These are phyloP conservation scores for Protosalanx chinensis DNA, from an alignment of 2,797 vertebrate species.

Conservation along the genomic window DNA sequence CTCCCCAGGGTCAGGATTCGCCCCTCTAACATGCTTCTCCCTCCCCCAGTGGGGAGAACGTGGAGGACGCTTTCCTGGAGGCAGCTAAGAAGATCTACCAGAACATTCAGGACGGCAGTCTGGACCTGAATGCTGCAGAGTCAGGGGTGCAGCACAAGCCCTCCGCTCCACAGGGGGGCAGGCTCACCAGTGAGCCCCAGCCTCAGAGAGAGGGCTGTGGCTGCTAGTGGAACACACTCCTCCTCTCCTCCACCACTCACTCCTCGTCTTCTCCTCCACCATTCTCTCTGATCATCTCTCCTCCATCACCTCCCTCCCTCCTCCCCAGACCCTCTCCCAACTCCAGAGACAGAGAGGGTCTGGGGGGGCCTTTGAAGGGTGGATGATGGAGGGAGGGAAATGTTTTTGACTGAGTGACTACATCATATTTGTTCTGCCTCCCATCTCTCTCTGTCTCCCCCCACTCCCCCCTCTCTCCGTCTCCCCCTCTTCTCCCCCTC, in stretches of 20 bases:
- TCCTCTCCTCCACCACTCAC: conserved; percentile 20
- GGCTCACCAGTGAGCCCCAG: conserved; percentile 97
- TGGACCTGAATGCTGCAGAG: conserved; percentile 89
- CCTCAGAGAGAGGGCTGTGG: conserved; percentile 98
- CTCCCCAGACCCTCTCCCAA: conserved; percentile 32
- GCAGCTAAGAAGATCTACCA: conserved; percentile 93
- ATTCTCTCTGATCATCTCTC: conserved; percentile 42
- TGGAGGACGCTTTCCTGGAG: conserved; percentile 89
- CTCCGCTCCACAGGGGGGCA: conserved; percentile 92
- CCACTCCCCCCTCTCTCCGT: background rate
- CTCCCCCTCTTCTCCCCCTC: conserved; percentile 22
- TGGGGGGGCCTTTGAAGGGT: too few relatives aligned
- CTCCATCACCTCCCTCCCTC: conserved; percentile 45
- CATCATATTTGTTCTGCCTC: conserved; percentile 5
- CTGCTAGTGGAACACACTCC: conserved; percentile 87
- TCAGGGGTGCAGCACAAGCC: conserved; percentile 99
- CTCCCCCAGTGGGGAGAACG: conserved; percentile 80
- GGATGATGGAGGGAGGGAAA: too few relatives aligned
- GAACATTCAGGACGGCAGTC: conserved; percentile 90
- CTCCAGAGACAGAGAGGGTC: background rate
- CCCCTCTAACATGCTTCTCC: background rate
- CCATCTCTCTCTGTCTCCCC: background rate
- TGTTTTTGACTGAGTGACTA: too few relatives aligned
- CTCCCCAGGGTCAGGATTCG: background rate
- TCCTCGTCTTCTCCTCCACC: conserved; percentile 38